These are phyloP conservation scores for Blera fallax DNA, from an alignment of 2,888 invertebrate genomes.

Conservation along the genomic window DNA sequence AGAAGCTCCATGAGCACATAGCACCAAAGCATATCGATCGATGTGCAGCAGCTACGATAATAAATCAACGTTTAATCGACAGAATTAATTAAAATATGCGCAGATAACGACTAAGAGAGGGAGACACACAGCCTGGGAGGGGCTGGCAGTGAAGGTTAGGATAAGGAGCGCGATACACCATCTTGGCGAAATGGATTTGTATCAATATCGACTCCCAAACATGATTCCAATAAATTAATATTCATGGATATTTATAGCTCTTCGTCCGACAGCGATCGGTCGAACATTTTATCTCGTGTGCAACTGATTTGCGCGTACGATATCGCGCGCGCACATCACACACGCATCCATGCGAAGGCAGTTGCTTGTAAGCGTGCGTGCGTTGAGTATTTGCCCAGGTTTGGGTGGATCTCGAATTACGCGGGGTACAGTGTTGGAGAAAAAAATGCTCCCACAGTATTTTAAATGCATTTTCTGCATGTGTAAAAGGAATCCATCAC, in stretches of 20 bases:
- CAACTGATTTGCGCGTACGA: slow-evolving; percentile 55
- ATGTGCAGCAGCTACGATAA: slow-evolving; percentile 72
- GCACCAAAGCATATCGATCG: slow-evolving; percentile 43
- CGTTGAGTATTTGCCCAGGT: background rate
- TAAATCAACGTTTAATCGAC: slow-evolving; percentile 80
- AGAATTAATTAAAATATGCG: slow-evolving; percentile 78
- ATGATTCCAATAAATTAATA: slow-evolving; percentile 82
- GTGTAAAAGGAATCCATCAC: no score
- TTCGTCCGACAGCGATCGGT: slow-evolving; percentile 32
- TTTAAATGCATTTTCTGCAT: no score
- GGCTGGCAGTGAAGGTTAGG: background rate
- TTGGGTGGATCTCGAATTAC: background rate
- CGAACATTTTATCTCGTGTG: slow-evolving; percentile 53
- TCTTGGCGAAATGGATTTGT: slow-evolving; percentile 79
- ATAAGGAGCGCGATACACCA: slow-evolving; percentile 3
- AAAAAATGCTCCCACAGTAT: background rate
- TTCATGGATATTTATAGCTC: slow-evolving; percentile 73
- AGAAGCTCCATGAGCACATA: slow-evolving; percentile 17
- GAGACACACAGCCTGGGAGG: slow-evolving; percentile 71
- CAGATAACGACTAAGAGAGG: slow-evolving; percentile 1
- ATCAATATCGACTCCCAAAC: slow-evolving; percentile 81
- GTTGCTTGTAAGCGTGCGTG: slow-evolving; percentile 23
- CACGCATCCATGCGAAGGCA: background rate
- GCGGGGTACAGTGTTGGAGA: background rate
- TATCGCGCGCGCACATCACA: slow-evolving; percentile 26